These are phyloP conservation scores for Protobothrops mucrosquamatus DNA, from an alignment of 2,113 vertebrate genomes.

Conservation along the genomic window DNA sequence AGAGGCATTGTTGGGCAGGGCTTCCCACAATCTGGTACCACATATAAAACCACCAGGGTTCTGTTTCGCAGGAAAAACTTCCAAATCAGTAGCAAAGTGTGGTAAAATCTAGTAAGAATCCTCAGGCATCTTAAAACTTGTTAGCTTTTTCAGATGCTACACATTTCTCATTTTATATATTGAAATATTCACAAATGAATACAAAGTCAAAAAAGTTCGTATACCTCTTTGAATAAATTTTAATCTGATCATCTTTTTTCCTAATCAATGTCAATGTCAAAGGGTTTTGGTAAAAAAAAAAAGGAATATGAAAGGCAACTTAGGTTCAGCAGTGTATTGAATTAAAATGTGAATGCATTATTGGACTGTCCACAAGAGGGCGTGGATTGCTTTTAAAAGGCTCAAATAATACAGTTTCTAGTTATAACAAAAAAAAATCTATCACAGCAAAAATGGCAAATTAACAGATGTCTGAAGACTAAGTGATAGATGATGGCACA, in stretches of 20 bases:
- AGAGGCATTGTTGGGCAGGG: not conserved
- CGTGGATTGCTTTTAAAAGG: not conserved
- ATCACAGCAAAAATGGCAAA: not conserved
- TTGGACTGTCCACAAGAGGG: not conserved
- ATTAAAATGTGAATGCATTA: not conserved
- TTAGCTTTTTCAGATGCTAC: not conserved
- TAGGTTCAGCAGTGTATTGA: not conserved
- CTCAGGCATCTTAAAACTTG: not conserved
- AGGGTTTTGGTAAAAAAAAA: not conserved
- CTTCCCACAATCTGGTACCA: not conserved
- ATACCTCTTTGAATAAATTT: not conserved
- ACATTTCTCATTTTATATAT: not conserved
- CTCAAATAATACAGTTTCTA: not conserved
- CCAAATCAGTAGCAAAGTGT: not conserved
- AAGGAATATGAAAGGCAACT: not conserved
- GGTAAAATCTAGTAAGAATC: not conserved
- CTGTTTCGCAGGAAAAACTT: not conserved
- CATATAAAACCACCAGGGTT: not conserved
- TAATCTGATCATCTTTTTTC: not conserved
- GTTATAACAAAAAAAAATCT: not conserved
- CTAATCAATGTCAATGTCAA: not conserved
- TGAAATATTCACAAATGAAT: not conserved
- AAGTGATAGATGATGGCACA: not conserved
- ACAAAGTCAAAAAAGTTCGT: not conserved
- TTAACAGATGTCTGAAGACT: not conserved